Percentiles rank a stretch among this genome's conserved stretches.
Conservation (phyloP, 2,113 vertebrate genomes). For the Paratilapia polleni region DNA sequence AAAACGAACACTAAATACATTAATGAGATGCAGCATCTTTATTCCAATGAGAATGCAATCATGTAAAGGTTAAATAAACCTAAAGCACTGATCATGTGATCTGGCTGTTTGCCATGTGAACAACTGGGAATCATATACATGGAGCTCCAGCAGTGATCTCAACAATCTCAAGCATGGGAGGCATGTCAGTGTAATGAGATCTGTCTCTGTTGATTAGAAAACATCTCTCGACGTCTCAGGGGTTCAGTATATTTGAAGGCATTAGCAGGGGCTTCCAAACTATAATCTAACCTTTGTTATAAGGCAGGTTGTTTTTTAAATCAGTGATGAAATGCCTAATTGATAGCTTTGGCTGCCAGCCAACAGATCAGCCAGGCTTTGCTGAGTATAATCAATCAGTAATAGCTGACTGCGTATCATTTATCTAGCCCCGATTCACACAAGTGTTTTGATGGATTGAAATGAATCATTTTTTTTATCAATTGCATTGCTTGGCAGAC, state of each 20-base stretch:
- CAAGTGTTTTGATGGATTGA: constrained; percentile 3
- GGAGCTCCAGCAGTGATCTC: constrained; percentile 8
- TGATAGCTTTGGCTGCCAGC: constrained; percentile 46
- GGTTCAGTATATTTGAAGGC: constrained; percentile 42
- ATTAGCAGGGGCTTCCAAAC: constrained; percentile 22
- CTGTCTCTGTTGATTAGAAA: constrained; percentile 32
- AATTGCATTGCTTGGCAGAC: not conserved
- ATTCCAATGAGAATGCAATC: not conserved
- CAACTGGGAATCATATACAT: constrained; percentile 21
- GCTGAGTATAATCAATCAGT: constrained; percentile 5
- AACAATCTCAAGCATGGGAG: constrained; percentile 8
- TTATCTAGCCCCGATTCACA: constrained; percentile 18
- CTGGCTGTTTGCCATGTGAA: constrained; percentile 30
- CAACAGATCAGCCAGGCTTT: constrained; percentile 28
- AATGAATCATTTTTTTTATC: not conserved
- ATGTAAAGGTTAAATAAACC: constrained; percentile 24
- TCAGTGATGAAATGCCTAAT: constrained; percentile 23
- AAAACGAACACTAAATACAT: not conserved
- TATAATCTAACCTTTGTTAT: constrained; percentile 53
- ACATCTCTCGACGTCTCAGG: constrained; percentile 21
- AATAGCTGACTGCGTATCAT: constrained; percentile 7
- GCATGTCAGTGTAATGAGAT: constrained; percentile 44
- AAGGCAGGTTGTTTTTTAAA: constrained; percentile 49
- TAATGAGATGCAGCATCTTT: not conserved
- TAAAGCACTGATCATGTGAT: constrained; percentile 8